Evolutionary conservation across 2,113 vertebrate genomes (phyloP), one percentile per base, ranked within the genome.

Genomic region (Steatornis caripensis): DNA sequence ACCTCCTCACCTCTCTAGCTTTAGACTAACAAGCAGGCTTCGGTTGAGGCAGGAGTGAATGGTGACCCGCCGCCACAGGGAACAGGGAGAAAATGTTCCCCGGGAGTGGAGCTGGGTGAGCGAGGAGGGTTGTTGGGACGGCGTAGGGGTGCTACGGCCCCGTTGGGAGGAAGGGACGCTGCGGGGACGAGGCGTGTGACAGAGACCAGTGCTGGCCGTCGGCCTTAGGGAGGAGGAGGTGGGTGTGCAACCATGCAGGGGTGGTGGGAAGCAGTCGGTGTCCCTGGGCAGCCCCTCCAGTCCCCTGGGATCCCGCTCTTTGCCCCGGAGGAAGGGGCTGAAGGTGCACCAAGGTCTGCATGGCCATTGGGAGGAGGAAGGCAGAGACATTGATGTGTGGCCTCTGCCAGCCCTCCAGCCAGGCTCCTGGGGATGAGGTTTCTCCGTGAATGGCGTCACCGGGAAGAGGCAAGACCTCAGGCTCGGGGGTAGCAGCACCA

Each of bases 401-500:
- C 6, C 4, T 5, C 21, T 61, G 60, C 20, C 65, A 71, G 66
- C 29, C 12, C 32, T 3, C 23, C 69, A 39, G 72, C 10, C 1
- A 4, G 21, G 34, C 69, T 54, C 3, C 0, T 11, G 51, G 46
- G 37, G 39, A 26, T 2, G 9, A 45, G 49, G 21, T 68, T 39
- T 74, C 37, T 27, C 46, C 32, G 6, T 2, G 17, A 36, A 19
- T 16, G 13, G 12, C 60, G 19, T 37, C 29, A 13, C 60, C 4
- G 17, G 57, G 32, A 77, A 55, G 30, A 57, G 36, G 43, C 5
- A 65, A 43, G 10, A 54, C 30, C 15, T 12, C 2, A 3, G 68
- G 48, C 17, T 24, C 3, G 1, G 24, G 41, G 74, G 29, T n/a
- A 65, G 22, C 8, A 2, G 34, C 0, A 1, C 46, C 39, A 24